These are phyloP conservation scores for Trissolcus basalis DNA, from an alignment of 1,140 invertebrate genomes.

Conservation along the genomic window DNA sequence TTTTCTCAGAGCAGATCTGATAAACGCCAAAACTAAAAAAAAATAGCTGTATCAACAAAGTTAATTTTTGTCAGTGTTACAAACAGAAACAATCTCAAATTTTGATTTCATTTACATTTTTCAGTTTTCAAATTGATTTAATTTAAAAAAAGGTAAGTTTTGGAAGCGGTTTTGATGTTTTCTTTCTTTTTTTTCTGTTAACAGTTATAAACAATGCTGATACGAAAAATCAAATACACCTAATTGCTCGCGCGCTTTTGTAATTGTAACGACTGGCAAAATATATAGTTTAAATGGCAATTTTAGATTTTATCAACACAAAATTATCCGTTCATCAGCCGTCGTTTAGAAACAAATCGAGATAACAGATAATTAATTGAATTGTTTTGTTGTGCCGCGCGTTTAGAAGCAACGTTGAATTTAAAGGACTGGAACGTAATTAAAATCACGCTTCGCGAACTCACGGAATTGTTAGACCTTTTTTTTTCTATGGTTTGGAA, in stretches of 20 bases:
- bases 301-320: slow-evolving; percentile 11
- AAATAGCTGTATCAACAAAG: no score
- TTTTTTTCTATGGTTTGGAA: slow-evolving; percentile 49
- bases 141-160: no score
- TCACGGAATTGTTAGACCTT: slow-evolving; percentile 46
- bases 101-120: no score
- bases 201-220: not conserved
- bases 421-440: slow-evolving; percentile 49
- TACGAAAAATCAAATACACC: no score
- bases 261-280: no score
- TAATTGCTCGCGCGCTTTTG: no score
- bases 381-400: slow-evolving; percentile 22
- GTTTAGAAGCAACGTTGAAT: slow-evolving; percentile 38
- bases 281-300: slow-evolving; percentile 6
- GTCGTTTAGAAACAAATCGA: slow-evolving; percentile 23
- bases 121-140: no score
- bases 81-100: no score
- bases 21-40: no score
- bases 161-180: no score
- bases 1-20: no score
- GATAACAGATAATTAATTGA: slow-evolving; percentile 36
- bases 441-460: slow-evolving; percentile 54
- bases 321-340: slow-evolving; percentile 23
- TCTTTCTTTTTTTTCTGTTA: slow-evolving; percentile 11
- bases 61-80: no score